A percentile compares a stretch with the other conserved stretches of the same genome.
These are phyloP conservation scores for Heliconius himera DNA, from an alignment of 1,140 invertebrate species.

Conservation along the genomic window DNA sequence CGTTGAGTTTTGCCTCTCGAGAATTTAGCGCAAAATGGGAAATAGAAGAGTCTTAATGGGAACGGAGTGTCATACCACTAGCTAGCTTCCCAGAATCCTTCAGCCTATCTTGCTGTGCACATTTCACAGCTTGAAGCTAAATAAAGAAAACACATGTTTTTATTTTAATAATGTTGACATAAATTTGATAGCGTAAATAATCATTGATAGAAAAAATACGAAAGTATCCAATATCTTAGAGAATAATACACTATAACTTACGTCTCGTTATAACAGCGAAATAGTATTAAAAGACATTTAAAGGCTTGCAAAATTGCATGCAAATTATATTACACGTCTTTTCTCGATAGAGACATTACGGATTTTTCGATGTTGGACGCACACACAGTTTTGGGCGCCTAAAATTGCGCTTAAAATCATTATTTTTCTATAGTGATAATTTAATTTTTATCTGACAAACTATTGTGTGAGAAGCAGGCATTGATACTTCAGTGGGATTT, in stretches of 20 bases:
- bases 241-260: background rate
- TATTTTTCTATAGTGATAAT: background rate
- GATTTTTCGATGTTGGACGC: conserved; percentile 52
- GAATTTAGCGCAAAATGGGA: too few species aligned
- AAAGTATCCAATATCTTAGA: too few species aligned
- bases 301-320: conserved; percentile 54
- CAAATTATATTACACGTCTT: conserved; percentile 56
- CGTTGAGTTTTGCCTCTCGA: too few species aligned
- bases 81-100: too few species aligned
- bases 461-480: too few species aligned
- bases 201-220: background rate
- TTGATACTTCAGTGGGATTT: too few species aligned
- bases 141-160: too few species aligned
- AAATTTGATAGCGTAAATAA: background rate
- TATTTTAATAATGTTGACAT: too few species aligned
- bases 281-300: conserved; percentile 34
- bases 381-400: conserved; percentile 34
- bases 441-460: background rate
- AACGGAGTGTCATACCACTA: too few species aligned
- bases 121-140: too few species aligned
- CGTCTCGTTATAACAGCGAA: background rate
- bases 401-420: conserved; percentile 45
- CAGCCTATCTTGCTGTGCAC: too few species aligned
- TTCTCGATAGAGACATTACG: conserved; percentile 58
- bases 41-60: too few species aligned